Evolutionary conservation across 2,888 invertebrate genomes (phyloP), one percentile per base, ranked within the genome.

Genomic region (Ectobius pallidus): DNA sequence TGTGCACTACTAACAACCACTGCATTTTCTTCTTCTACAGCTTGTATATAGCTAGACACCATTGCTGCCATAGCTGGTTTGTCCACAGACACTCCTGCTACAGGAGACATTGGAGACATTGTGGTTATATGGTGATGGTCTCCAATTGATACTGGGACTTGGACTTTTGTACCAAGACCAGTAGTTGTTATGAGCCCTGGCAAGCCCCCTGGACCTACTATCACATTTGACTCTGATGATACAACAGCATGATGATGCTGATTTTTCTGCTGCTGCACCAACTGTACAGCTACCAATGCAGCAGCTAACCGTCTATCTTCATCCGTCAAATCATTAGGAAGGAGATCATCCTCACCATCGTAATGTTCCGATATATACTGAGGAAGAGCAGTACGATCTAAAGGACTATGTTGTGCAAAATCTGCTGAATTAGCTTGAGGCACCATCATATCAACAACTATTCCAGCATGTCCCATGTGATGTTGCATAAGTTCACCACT

Each of bases 291-390:
- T 20, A 89, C 88, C 69, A 89, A 80, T 27, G 89, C 88, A 42
- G 88, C 88, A 3, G 88, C 89, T 73, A 89, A 80, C 80, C 86
- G 85, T 69, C 88, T 82, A 78, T 89, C 89, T 78, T 89, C 89
- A 80, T 89, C 87, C 11, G 86, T 85, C 68, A 87, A 80, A 77
- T 85, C 85, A 75, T 78, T 77, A 25, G 79, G 71, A 68, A 81
- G 72, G 42, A 79, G 72, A 74, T 80, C 79, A 70, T 79, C 78
- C 18, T 78, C 78, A 39, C 72, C 71, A 55, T 74, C 74, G 52
- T 74, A 76, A 14, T 73, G 72, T 25, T 76, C 76, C 25, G 76
- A 67, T 16, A 76, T 73, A 34, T 74, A 76, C 34, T 74, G 74
- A 18, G 70, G 74, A 32, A 72, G 46, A 32, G 73, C 44, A n/a